A percentile compares a stretch with the other conserved stretches of the same genome.
phyloP scores from a whole-genome alignment of 2,888 invertebrate species.

The Salticus scenicus region DNA sequence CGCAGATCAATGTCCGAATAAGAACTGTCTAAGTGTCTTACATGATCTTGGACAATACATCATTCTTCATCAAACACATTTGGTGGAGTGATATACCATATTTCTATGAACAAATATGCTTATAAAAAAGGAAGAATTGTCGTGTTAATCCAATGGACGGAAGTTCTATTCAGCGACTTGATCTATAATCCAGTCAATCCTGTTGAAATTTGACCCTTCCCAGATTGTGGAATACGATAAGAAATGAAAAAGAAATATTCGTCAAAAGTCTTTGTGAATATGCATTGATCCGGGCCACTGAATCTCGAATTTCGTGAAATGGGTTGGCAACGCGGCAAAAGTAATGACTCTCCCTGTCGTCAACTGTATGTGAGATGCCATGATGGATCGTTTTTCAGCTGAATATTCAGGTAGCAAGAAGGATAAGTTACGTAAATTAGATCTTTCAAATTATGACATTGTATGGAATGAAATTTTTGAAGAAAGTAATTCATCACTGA shows the following conservation, averaged over 20 bases:
- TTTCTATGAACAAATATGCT: too few relatives aligned
- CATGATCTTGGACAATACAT: too few relatives aligned
- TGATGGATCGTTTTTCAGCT: neutral
- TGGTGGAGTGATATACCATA: too few relatives aligned
- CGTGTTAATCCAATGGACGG: neutral
- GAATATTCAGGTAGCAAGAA: constrained; percentile 1
- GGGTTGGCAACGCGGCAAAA: neutral
- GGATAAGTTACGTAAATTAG: neutral
- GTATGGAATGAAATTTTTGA: neutral
- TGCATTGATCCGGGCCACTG: constrained; percentile 3
- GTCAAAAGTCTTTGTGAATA: constrained; percentile 14
- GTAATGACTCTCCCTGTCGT: neutral
- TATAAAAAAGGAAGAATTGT: neutral
- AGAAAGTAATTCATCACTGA: neutral
- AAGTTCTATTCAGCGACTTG: neutral
- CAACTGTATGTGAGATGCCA: neutral
- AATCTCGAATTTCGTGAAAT: constrained; percentile 5
- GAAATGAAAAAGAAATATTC: neutral
- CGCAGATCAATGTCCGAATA: too few relatives aligned
- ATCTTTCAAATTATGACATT: neutral
- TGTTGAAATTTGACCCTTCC: constrained; percentile 8
- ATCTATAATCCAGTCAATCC: neutral
- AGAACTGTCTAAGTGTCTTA: too few relatives aligned
- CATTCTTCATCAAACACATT: too few relatives aligned
- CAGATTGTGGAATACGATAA: constrained; percentile 11